Base-by-base conservation (phyloP, 2,888 invertebrate genomes). In the Ophioninae sp. region DNA sequence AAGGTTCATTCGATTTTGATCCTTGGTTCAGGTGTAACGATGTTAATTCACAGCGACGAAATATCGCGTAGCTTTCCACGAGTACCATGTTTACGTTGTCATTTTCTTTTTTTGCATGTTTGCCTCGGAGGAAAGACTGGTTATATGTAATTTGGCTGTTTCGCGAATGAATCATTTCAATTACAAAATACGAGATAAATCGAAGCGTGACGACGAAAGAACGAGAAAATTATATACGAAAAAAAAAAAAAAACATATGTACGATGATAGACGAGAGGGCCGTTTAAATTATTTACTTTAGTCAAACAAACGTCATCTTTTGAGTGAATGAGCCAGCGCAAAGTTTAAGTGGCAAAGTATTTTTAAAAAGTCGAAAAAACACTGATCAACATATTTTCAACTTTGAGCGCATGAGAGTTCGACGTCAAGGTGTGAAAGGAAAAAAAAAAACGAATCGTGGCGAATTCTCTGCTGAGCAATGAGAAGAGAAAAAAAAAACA, bases 41-140 rank as follows among this genome's bases (percentile, higher is more conserved):
- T 13, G 72, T 39, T 51, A 39, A 6, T 7, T 22, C 56, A 61
- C 37, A 59, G 59, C 23, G 59, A 74, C 30, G 37, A 30, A 56
- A 71, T 51, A 51, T 51, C 17, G 13, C 13, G 51, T 51, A 51
- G 1, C 51, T 13, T 17, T 51, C 17, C 51, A 17, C 51, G 51
- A 51, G 51, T 51, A 51, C 51, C 51, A 51, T 10, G 17, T 51
- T 13, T 51, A 51, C 51, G 51, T 51, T 63, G 30, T 61, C 37
- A 75, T 51, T 68, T 61, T 83, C 74, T 85, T 67, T 86, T 82
- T 87, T 87, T 85, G 85, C 67, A 84, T 89, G 89, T 87, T 88
- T 89, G 88, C 86, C 64, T 86, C 82, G 84, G 86, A 83, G 37
- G 30, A 82, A 88, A 87, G 80, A 17, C 51, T 51, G 51, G 3